Evolutionary conservation across 1,140 invertebrate genomes (phyloP), one percentile per base, ranked within the genome.

Genomic region (Nasonia giraulti): DNA sequence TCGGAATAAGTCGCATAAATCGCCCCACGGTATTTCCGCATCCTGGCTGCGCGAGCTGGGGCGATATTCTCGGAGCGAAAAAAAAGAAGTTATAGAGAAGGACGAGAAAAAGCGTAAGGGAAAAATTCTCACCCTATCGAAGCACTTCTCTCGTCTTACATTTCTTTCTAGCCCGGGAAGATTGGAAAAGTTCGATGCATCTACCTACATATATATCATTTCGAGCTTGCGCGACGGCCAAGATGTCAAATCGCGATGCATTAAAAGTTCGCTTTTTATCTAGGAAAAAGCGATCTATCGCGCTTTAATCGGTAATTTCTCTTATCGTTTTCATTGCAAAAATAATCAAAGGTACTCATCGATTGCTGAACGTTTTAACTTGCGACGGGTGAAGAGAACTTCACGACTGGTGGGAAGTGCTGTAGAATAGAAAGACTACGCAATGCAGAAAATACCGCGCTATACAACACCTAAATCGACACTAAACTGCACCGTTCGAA

Each of bases 101-200:
- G 11, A 20, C 17, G 50, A 55, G 50, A 20, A 55, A 62, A n/a
- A 62, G 55, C 20, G 55, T n/a, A 62, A 62, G 55, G 17, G 55
- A n/a, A 62, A 62, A 62, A 62, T 62, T 62, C 55, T 62, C 55
- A 62, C 55, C 55, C 55, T 62, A 62, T 62, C 14, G 55, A 12
- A 50, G 47, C 55, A n/a, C 55, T 62, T 62, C 17, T 20, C 20
- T 62, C 55, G 55, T n/a, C 73, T 75, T 75, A 75, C 31, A 75
- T 75, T 40, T 40, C 31, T 75, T 75, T 75, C 73, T 37, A 75
- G 55, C 17, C 73, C 37, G 3, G 44, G 20, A 55, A 77, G 75
- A 77, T 77, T 77, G 75, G 75, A 77, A 77, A 77, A 77, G 44
- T 77, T 77, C 40, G 44, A 77, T 47, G 75, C 44, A 44, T 55